Percentiles rank a stretch among this genome's conserved stretches.
Evolutionary conservation across 2,888 invertebrate genomes (phyloP).

Genomic region (Allygus modestus): DNA sequence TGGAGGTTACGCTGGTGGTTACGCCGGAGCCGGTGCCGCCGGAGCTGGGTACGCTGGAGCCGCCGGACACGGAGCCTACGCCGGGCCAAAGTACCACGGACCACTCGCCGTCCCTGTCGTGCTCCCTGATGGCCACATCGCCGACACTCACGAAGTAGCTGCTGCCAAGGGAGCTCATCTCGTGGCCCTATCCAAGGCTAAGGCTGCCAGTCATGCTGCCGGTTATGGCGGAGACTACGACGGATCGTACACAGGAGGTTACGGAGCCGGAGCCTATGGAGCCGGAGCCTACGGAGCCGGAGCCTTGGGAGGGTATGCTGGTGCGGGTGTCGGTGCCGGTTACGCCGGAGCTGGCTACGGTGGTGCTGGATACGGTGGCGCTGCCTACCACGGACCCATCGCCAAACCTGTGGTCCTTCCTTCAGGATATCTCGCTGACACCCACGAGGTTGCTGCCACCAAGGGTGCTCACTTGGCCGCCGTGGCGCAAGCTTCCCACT

Average conservation of each 20-base stretch:
- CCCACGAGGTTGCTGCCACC: constrained; percentile 69
- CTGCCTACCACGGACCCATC: constrained; percentile 61
- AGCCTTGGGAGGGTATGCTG: neutral
- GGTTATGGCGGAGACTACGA: constrained; percentile 55
- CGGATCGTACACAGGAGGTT: constrained; percentile 53
- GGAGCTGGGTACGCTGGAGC: constrained; percentile 15
- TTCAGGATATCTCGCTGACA: constrained; percentile 67
- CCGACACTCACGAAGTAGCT: constrained; percentile 65
- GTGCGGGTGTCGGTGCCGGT: too few species aligned
- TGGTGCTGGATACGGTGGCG: too few species aligned
- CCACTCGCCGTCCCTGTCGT: constrained; percentile 62
- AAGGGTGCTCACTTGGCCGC: constrained; percentile 68
- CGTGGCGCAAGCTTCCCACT: constrained; percentile 64
- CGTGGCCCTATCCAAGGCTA: constrained; percentile 64
- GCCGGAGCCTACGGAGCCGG: constrained; percentile 40
- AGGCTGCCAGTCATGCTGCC: constrained; percentile 68
- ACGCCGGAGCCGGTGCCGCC: neutral
- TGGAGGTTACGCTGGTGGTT: neutral
- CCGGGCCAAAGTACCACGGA: constrained; percentile 49
- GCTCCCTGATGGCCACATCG: constrained; percentile 53
- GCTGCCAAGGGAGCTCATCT: constrained; percentile 64
- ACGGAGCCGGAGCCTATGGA: constrained; percentile 62
- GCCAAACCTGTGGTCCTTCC: constrained; percentile 57
- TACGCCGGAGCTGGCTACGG: constrained; percentile 65
- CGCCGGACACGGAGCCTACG: constrained; percentile 42